A percentile compares a stretch with the other conserved stretches of the same genome.
These are phyloP conservation scores for Phengaris arion DNA, from an alignment of 2,888 invertebrate species.

Conservation along the genomic window DNA sequence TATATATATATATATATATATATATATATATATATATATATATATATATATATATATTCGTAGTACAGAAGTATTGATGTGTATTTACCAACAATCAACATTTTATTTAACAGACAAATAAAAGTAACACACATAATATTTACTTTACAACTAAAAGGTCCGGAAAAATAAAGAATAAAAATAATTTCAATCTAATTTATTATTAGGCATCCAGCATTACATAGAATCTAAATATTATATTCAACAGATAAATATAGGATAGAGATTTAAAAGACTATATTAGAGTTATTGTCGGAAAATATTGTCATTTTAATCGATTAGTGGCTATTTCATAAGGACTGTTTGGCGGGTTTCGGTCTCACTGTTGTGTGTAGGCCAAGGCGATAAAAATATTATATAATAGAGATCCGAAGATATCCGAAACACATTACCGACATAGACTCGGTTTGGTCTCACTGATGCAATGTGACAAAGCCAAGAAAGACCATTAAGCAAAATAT, in stretches of 20 bases:
- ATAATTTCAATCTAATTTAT: constrained; percentile 34
- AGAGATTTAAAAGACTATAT: constrained; percentile 43
- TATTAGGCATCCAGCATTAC: constrained; percentile 66
- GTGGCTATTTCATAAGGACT: background rate
- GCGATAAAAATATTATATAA: background rate
- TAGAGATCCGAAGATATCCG: too few relatives aligned
- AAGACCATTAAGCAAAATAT: too few relatives aligned
- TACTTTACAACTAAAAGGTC: background rate
- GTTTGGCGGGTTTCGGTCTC: background rate
- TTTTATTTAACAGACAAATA: too few relatives aligned
- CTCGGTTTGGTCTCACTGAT: too few relatives aligned
- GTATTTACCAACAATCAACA: too few relatives aligned
- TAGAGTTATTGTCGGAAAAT: constrained; percentile 46
- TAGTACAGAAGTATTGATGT: too few relatives aligned
- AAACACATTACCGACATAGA: too few relatives aligned
- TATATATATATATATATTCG: too few relatives aligned
- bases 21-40: too few relatives aligned
- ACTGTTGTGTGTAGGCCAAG: background rate
- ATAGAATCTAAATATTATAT: constrained; percentile 48
- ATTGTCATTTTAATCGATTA: constrained; percentile 36
- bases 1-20: too few relatives aligned
- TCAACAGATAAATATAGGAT: constrained; percentile 42
- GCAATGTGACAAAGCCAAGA: too few relatives aligned
- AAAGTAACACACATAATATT: too few relatives aligned
- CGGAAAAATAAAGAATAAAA: constrained; percentile 30